Percentiles rank a stretch among this genome's conserved stretches.
phyloP scores from a whole-genome alignment of 2,797 vertebrate genomes.

The Miopithecus talapoin region DNA sequence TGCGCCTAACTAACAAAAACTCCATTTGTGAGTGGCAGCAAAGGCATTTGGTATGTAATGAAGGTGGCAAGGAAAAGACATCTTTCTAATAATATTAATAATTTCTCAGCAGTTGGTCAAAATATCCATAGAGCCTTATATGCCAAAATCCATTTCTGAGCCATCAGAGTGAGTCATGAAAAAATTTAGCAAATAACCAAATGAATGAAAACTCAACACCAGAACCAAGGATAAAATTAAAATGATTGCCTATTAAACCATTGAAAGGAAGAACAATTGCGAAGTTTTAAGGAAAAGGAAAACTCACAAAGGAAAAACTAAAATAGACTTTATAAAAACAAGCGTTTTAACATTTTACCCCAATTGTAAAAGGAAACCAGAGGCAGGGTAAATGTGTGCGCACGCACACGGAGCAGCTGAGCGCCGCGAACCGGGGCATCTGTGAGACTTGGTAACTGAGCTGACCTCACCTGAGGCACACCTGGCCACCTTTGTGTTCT shows the following conservation, averaged over 20 bases:
- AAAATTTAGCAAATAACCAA: neutral
- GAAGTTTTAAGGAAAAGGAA: neutral
- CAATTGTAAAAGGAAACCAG: neutral
- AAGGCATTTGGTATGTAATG: rapidly evolving
- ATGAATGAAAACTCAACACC: neutral
- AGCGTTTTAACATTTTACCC: neutral
- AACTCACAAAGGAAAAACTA: neutral
- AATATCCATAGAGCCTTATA: neutral
- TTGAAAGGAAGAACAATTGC: neutral
- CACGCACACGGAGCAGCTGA: rapidly evolving
- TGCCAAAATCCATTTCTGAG: too few relatives aligned
- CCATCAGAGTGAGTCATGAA: neutral
- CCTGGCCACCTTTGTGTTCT: neutral
- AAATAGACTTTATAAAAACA: neutral
- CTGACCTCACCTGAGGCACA: neutral
- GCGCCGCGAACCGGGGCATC: neutral
- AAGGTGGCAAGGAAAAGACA: neutral
- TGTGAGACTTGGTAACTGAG: too few relatives aligned
- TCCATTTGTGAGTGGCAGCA: rapidly evolving
- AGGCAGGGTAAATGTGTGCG: rapidly evolving
- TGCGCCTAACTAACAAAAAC: rapidly evolving
- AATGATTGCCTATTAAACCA: neutral
- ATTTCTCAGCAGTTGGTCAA: neutral
- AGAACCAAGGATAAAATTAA: neutral
- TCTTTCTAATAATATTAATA: neutral